phyloP scores from a whole-genome alignment of 2,888 invertebrate species.

The Chymomyza fuscimana region DNA sequence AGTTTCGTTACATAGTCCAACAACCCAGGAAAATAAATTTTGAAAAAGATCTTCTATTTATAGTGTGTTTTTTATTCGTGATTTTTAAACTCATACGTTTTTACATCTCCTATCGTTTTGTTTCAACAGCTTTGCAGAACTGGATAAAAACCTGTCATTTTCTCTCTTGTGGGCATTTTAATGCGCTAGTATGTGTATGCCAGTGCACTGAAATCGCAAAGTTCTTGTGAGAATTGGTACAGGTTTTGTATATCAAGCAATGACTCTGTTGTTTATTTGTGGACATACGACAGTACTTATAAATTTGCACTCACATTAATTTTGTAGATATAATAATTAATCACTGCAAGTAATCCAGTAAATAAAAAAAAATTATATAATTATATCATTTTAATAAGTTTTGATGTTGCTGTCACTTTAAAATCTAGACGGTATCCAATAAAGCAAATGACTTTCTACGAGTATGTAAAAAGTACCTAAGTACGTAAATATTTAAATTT shows the following conservation, averaged over 20 bases:
- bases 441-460: no score
- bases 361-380: neutral
- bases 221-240: conserved; percentile 1
- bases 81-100: conserved; percentile 23
- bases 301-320: neutral
- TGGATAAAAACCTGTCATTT: conserved; percentile 63
- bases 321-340: neutral
- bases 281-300: neutral
- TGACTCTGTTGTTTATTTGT: neutral
- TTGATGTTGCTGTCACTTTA: no score
- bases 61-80: conserved; percentile 33
- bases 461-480: no score
- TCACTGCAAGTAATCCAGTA: neutral
- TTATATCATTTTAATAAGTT: no score
- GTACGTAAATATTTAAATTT: no score
- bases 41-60: neutral
- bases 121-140: conserved; percentile 55
- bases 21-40: no score
- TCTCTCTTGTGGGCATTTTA: neutral
- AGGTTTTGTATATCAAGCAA: neutral
- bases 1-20: no score
- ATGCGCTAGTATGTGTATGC: neutral
- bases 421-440: no score
- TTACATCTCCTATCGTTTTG: conserved; percentile 28
- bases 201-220: neutral